These are phyloP conservation scores for Ips typographus DNA, from an alignment of 1,140 invertebrate species.

Conservation along the genomic window DNA sequence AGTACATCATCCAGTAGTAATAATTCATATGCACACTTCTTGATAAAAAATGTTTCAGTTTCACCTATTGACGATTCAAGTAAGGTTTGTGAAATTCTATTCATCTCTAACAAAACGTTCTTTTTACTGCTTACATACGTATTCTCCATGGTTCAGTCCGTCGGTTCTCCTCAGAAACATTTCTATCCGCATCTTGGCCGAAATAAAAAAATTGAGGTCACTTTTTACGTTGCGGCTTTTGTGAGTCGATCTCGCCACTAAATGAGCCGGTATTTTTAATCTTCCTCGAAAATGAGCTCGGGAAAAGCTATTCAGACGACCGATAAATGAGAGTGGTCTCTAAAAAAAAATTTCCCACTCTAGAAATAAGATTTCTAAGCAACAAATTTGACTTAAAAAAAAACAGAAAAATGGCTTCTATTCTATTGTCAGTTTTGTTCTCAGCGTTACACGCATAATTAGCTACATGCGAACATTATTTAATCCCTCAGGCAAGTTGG, in stretches of 20 bases:
- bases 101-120: neutral
- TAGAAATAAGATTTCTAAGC: too few relatives aligned
- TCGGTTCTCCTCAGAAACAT: neutral
- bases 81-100: neutral
- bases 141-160: too few relatives aligned
- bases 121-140: too few relatives aligned
- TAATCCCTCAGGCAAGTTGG: neutral
- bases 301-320: conserved; percentile 4
- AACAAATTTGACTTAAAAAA: too few relatives aligned
- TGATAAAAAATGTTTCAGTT: too few relatives aligned
- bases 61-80: neutral
- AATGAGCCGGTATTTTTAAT: conserved; percentile 28
- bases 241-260: conserved; percentile 19
- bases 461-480: conserved; percentile 1
- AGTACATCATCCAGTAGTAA: neutral
- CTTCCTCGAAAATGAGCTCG: conserved; percentile 18
- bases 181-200: neutral
- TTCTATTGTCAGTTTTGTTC: neutral
- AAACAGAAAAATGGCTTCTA: too few relatives aligned
- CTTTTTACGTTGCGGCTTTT: conserved; percentile 17
- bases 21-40: too few relatives aligned
- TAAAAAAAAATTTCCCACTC: too few relatives aligned
- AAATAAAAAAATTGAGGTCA: conserved; percentile 29
- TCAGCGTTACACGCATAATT: neutral
- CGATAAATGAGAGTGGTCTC: neutral